Evolutionary conservation across 2,888 invertebrate genomes (phyloP), one percentile per base, ranked within the genome.

Genomic region (Pachydiplax longipennis): DNA sequence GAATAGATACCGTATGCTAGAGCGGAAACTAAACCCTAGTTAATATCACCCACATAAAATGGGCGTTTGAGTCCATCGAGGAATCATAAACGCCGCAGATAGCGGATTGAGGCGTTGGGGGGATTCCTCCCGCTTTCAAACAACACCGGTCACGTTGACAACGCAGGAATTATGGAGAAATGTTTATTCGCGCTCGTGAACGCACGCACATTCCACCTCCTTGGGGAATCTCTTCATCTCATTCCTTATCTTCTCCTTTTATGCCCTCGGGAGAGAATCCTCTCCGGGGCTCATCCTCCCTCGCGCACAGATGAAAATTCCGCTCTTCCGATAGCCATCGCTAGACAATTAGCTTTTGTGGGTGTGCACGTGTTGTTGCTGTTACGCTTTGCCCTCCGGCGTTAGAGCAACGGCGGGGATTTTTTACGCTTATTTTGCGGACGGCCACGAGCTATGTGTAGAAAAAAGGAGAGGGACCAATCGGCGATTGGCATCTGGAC

Each of bases 341-440:
- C 83, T 58, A 58, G 83, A 83, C 83, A 83, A 83, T 83, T 83
- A 83, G 83, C 58, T 83, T 83, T 83, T 53, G 35, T 61, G 83
- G 83, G 58, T 35, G 83, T 61, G 83, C 83, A 83, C 58, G 83
- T 83, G 83, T 83, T 83, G 82, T 83, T 83, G 83, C 44, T 83
- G 82, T 83, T 83, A 83, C 18, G 53, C 31, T 83, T 83, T 83
- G 44, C n/a, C 25, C 53, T 53, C 48, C 31, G 6, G 53, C 48
- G 48, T 83, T 4, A 15, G 53, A 83, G 31, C 25, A 53, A 18
- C 82, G 22, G 22, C 22, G 81, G 40, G n/a, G 81, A 81, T 37
- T 22, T 65, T 65, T 61, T 44, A 44, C 44, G 44, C 8, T 44
- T 44, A n/a, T 65, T 65, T 65, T 13, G 65, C 65, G 22, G 25